phyloP scores from a whole-genome alignment of 2,888 invertebrate genomes.

The Thereva unica region DNA sequence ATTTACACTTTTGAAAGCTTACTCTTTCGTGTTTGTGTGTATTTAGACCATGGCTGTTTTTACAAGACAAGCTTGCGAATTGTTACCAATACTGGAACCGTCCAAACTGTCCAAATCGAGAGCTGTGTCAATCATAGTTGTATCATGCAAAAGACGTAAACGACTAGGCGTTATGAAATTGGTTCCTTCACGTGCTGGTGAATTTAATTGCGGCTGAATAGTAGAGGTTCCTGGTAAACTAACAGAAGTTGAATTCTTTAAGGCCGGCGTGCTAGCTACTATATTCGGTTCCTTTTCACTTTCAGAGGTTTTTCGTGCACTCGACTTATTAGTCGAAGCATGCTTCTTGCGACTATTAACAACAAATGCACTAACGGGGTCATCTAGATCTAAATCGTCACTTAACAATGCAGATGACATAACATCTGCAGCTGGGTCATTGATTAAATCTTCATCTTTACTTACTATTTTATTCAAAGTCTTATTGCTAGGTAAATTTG shows the following conservation, averaged over 20 bases:
- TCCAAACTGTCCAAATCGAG: conserved; percentile 86
- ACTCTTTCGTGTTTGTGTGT: conserved; percentile 5
- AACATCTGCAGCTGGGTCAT: conserved; percentile 39
- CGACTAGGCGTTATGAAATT: conserved; percentile 70
- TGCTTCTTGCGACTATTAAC: conserved; percentile 45
- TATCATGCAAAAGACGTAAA: conserved; percentile 78
- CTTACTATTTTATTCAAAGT: conserved; percentile 28
- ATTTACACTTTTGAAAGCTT: too few relatives aligned
- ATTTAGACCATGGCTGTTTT: conserved; percentile 61
- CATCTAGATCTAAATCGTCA: conserved; percentile 58
- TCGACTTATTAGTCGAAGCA: conserved; percentile 18
- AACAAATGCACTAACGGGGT: conserved; percentile 56
- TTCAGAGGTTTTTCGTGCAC: conserved; percentile 12
- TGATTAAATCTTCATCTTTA: conserved; percentile 23
- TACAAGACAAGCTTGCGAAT: conserved; percentile 69
- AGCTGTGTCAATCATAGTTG: conserved; percentile 89
- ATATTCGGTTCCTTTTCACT: conserved; percentile 39
- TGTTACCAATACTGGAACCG: conserved; percentile 70
- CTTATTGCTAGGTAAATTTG: conserved; percentile 18
- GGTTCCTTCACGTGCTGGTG: conserved; percentile 47
- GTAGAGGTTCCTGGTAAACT: conserved; percentile 22
- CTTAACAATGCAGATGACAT: conserved; percentile 55
- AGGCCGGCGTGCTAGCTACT: conserved; percentile 19
- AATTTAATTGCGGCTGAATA: background rate
- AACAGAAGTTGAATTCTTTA: conserved; percentile 22